Percentiles rank a stretch among this genome's conserved stretches.
These are phyloP conservation scores for Phalloptychus januarius DNA, from an alignment of 2,797 vertebrate species.

Conservation along the genomic window DNA sequence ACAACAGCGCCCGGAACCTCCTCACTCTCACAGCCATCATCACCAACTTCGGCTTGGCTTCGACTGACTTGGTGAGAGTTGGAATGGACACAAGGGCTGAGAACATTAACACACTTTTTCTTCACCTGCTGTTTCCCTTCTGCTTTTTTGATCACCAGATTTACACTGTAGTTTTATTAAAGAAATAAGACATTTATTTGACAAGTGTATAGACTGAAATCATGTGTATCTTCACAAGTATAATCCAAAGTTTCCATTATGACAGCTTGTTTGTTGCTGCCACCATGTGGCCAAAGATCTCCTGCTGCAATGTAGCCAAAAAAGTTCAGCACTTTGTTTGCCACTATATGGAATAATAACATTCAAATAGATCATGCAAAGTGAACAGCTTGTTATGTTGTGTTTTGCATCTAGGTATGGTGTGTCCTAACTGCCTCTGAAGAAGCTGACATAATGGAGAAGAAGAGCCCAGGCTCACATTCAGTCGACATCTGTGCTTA, in stretches of 20 bases:
- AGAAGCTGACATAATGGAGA: constrained; percentile 43
- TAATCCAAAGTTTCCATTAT: neutral
- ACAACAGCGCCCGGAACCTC: constrained; percentile 79
- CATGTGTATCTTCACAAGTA: too few species aligned
- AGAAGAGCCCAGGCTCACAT: constrained; percentile 26
- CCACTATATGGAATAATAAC: neutral
- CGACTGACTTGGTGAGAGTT: constrained; percentile 76
- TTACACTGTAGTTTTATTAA: too few species aligned
- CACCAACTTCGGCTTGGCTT: constrained; percentile 76
- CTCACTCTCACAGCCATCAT: constrained; percentile 77
- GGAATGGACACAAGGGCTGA: neutral
- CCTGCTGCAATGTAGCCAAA: neutral
- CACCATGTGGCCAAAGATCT: constrained; percentile 12
- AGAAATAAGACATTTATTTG: neutral
- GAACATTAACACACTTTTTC: neutral
- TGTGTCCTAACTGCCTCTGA: constrained; percentile 64
- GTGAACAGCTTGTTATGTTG: neutral
- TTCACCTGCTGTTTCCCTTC: neutral
- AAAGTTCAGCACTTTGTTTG: neutral
- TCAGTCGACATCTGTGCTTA: constrained; percentile 70
- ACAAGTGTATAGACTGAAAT: neutral
- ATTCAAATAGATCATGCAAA: neutral
- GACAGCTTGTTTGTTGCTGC: constrained; percentile 6
- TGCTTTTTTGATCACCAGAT: neutral
- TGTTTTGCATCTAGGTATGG: constrained; percentile 71